A percentile compares a stretch with the other conserved stretches of the same genome.
phyloP scores from a whole-genome alignment of 2,113 vertebrate genomes.

The Neogale vison region DNA sequence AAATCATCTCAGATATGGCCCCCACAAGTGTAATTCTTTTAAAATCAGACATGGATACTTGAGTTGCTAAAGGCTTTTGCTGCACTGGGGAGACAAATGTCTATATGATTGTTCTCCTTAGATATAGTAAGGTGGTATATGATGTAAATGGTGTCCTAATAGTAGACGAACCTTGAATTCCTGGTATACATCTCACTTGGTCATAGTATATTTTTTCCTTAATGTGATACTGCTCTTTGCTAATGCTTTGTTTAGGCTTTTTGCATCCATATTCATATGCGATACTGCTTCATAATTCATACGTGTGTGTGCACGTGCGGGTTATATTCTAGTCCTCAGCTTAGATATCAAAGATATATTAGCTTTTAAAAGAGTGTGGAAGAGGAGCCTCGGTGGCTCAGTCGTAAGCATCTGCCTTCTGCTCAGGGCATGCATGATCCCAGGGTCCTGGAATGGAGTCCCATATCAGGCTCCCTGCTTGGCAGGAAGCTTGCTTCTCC shows the following conservation, averaged over 20 bases:
- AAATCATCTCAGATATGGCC: background rate
- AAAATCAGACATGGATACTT: background rate
- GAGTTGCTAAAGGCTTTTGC: background rate
- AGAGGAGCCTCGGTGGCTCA: too few relatives aligned
- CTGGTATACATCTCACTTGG: background rate
- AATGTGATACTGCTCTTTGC: background rate
- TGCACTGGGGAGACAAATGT: background rate
- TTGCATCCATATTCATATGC: background rate
- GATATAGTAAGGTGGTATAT: background rate
- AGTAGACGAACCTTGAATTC: background rate
- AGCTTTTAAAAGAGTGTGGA: background rate
- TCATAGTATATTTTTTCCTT: background rate
- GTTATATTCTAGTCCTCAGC: background rate
- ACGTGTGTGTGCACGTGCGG: background rate
- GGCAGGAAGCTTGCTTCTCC: too few relatives aligned
- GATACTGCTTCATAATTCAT: background rate
- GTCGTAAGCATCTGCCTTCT: too few relatives aligned
- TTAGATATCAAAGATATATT: background rate
- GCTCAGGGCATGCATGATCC: too few relatives aligned
- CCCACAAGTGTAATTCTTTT: background rate
- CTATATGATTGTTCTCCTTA: background rate
- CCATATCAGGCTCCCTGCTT: too few relatives aligned
- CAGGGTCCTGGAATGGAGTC: too few relatives aligned
- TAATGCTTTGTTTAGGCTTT: background rate
- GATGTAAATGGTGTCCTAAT: slow-evolving; percentile 11